Base-by-base conservation (phyloP, 1,140 invertebrate genomes). In the Spodoptera frugiperda region DNA sequence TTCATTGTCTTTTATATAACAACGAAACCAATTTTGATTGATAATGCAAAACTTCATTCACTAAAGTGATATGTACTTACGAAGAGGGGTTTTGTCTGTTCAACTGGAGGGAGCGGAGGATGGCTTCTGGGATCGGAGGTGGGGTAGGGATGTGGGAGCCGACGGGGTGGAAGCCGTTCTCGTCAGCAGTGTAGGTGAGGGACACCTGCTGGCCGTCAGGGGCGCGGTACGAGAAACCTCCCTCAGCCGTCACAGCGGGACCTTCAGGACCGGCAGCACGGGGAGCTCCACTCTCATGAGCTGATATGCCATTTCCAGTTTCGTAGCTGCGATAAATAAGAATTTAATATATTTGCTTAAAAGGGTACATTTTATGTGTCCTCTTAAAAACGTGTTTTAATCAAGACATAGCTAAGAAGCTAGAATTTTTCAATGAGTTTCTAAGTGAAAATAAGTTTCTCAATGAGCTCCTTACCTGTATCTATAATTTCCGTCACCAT, bases 131-230 rank as follows among this genome's bases (percentile, higher is more conserved):
- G 82, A 97, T 96, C 59, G 96, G 96, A 0, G 97, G 97, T 6
- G 97, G 96, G 0, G 97, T 97, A 19, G 97, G 97, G 25, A 97
- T 89, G 87, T 97, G 97, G n/a, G 95, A 96, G 48, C 97, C 97
- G 78, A 95, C 89, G 1, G 97, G 96, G 77, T 96, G 96, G 93
- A 97, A 98, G 12, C 97, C 97, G 70, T 97, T 96, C 86, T 97
- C 97, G 83, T 97, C 97, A 17, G 97, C 97, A 14, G 96, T 96
- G 94, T 98, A 98, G 2, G 95, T 95, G 15, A 98, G 87, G 0
- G 95, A 94, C 77, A 97, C 95, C 63, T 96, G 93, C 44, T 96
- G 94, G 0, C 97, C 97, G 82, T 97, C 96, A 1, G 96, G 96
- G 14, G 96, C 96, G 1, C 96, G 96, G 91, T 97, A 98, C 5